Evolutionary conservation across 2,797 vertebrate genomes (phyloP).

Genomic region (Emydoidea blandingii): DNA sequence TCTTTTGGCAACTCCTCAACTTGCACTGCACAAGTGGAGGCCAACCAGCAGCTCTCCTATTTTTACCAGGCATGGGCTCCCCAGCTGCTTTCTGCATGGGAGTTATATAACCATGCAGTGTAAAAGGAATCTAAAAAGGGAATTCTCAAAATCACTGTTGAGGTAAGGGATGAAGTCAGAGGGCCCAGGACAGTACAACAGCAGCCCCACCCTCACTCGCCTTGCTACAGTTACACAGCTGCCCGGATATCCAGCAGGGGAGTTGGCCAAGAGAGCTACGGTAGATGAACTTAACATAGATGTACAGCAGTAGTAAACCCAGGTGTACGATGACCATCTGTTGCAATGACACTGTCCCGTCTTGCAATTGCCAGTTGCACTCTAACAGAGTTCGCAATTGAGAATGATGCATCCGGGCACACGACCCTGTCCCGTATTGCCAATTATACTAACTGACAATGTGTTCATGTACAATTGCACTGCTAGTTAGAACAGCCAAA

Average conservation of each 20-base stretch:
- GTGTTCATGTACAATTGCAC: fast-evolving
- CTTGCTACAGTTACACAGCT: not conserved
- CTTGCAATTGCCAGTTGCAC: not conserved
- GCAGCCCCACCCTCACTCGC: not conserved
- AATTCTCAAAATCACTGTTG: not conserved
- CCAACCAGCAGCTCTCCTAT: not conserved
- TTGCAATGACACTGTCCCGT: not conserved
- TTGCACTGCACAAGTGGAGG: not conserved
- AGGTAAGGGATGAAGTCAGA: not conserved
- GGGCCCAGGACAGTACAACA: not conserved
- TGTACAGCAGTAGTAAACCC: fast-evolving
- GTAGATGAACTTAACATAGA: not conserved
- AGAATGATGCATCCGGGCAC: not conserved
- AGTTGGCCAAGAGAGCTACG: fast-evolving
- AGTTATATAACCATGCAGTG: not conserved
- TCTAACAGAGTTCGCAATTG: fast-evolving
- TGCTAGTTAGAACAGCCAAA: fast-evolving
- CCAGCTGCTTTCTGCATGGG: fast-evolving
- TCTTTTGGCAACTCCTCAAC: not conserved
- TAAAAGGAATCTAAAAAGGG: not conserved
- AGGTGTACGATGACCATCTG: too few species aligned
- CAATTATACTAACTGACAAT: fast-evolving
- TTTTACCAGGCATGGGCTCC: not conserved
- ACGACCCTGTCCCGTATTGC: fast-evolving
- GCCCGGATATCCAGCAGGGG: not conserved